Percentiles rank a stretch among this genome's conserved stretches.
phyloP scores from a whole-genome alignment of 2,888 invertebrate species.

The Phyto melanocephala region DNA sequence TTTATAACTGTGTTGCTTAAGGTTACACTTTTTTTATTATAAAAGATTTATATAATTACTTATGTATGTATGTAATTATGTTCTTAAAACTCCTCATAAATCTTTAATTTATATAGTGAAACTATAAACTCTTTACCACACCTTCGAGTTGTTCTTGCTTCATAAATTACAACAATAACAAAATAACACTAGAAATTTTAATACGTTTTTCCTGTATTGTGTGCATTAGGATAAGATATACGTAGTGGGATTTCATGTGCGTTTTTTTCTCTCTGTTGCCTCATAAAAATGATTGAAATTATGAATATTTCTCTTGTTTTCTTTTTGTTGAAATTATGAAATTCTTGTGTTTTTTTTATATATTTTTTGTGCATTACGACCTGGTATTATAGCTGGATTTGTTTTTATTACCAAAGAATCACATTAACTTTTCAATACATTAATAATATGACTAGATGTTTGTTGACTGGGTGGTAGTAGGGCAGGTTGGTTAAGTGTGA shows the following conservation, averaged over 20 bases:
- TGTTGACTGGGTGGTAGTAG: background rate
- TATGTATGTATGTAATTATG: no score
- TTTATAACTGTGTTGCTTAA: no score
- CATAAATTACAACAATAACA: conserved; percentile 25
- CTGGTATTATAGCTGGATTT: background rate
- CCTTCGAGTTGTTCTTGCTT: background rate
- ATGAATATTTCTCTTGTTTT: conserved; percentile 35
- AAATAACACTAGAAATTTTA: conserved; percentile 19
- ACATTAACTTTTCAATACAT: conserved; percentile 38
- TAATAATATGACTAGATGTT: conserved; percentile 6
- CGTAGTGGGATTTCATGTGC: background rate
- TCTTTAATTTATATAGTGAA: background rate
- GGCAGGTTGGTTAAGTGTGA: background rate
- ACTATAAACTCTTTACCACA: conserved; percentile 1
- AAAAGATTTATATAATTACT: no score
- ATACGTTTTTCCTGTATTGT: background rate
- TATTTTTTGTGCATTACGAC: background rate
- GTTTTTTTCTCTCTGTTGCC: background rate
- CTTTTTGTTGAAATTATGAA: conserved; percentile 14
- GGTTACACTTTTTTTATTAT: no score
- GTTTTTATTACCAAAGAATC: conserved; percentile 37
- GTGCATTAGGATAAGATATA: no score
- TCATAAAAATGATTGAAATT: conserved; percentile 55
- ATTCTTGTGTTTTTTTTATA: conserved; percentile 21
- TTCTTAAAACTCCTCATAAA: background rate